Conservation (phyloP, 30 jellyfish, hydroid and myxozoan species). For the Hydractinia echinata region DNA sequence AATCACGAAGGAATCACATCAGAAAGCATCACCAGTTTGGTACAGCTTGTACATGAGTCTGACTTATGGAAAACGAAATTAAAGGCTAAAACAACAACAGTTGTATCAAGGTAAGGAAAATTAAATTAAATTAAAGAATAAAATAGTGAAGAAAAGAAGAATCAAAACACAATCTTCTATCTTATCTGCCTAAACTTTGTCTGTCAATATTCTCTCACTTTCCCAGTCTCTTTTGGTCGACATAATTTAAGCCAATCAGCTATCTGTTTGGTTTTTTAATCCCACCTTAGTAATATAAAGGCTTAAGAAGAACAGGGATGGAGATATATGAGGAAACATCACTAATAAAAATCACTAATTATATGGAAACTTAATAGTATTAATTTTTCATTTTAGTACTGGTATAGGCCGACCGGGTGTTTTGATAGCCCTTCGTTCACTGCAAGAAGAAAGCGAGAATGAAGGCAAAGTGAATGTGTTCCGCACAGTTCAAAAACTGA, state of each 20-base stretch:
- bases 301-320: no score
- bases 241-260: no score
- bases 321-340: no score
- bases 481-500: slow-evolving; percentile 53
- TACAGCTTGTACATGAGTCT: slow-evolving; percentile 30
- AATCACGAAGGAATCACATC: slow-evolving; percentile 34
- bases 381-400: slow-evolving; percentile 34
- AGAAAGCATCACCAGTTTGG: slow-evolving; percentile 23
- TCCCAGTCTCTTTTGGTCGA: no score
- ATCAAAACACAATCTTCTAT: no score
- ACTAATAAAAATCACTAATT: no score
- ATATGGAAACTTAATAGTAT: neutral
- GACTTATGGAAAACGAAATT: slow-evolving; percentile 24
- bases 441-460: slow-evolving; percentile 41
- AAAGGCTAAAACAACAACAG: slow-evolving; percentile 20
- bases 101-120: slow-evolving; percentile 29
- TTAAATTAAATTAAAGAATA: neutral
- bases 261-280: no score
- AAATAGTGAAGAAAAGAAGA: no score
- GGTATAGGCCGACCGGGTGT: slow-evolving; percentile 83
- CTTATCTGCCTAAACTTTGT: no score
- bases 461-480: slow-evolving; percentile 45
- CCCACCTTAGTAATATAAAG: no score
- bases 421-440: slow-evolving; percentile 51
- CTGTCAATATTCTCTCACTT: no score